Evolutionary conservation across 2,888 invertebrate genomes (phyloP).

Genomic region (Agrochola litura): DNA sequence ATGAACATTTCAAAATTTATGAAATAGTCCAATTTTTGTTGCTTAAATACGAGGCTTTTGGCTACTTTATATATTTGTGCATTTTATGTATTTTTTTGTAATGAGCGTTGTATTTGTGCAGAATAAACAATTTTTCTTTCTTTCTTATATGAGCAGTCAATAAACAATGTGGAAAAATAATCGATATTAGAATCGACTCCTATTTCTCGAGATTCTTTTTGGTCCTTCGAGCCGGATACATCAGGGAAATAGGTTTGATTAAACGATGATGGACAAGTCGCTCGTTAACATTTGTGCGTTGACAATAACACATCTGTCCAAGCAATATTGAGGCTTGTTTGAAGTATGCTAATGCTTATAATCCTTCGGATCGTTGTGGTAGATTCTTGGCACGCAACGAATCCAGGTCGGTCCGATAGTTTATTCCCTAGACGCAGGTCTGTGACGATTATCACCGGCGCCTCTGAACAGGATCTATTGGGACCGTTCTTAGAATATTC

Average conservation of each 20-base stretch:
- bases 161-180: neutral
- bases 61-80: too few species aligned
- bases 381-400: constrained; percentile 55
- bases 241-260: constrained; percentile 48
- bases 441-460: constrained; percentile 56
- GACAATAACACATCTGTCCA: constrained; percentile 39
- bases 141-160: too few species aligned
- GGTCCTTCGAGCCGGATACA: constrained; percentile 35
- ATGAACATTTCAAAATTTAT: neutral
- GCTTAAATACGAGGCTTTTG: too few species aligned
- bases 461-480: constrained; percentile 54
- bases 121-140: too few species aligned
- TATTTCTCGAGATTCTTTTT: constrained; percentile 14
- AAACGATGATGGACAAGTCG: constrained; percentile 48
- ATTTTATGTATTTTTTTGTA: too few species aligned
- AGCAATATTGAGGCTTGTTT: constrained; percentile 42
- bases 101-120: too few species aligned
- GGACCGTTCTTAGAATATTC: constrained; percentile 50
- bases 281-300: constrained; percentile 56
- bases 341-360: constrained; percentile 43
- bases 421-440: constrained; percentile 57
- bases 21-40: too few species aligned
- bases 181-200: neutral
- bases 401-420: constrained; percentile 59
- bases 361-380: constrained; percentile 37